These are phyloP conservation scores for Dendrocincla tyrannina DNA, from an alignment of 2,797 vertebrate species.

Conservation along the genomic window DNA sequence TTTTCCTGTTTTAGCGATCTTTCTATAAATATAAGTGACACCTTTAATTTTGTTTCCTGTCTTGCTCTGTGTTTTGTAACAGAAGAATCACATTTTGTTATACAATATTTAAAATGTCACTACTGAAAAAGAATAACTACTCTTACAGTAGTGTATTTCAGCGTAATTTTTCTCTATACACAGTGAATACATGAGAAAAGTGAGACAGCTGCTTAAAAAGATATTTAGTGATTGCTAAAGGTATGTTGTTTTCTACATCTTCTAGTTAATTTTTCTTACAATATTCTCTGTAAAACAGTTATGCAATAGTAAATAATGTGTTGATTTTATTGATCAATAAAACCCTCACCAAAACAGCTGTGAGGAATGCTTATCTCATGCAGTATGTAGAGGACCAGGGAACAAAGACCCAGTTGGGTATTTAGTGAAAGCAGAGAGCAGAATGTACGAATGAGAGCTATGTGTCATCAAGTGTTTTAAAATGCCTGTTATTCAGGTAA, in stretches of 20 bases:
- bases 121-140: background rate
- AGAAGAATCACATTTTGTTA: background rate
- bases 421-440: background rate
- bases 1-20: background rate
- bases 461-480: background rate
- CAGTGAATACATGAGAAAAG: background rate
- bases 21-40: background rate
- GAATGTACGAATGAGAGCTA: background rate
- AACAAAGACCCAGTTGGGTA: background rate
- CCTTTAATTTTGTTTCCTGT: background rate
- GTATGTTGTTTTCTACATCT: background rate
- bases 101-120: background rate
- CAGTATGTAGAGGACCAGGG: background rate
- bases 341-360: background rate
- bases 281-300: background rate
- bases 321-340: background rate
- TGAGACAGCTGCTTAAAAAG: background rate
- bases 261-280: background rate
- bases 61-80: background rate
- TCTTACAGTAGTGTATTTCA: background rate
- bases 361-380: background rate
- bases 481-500: background rate
- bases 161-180: background rate
- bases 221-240: background rate
- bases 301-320: background rate